Percentiles rank a stretch among this genome's conserved stretches.
phyloP scores from a whole-genome alignment of 2,113 vertebrate species.

The Arvicanthis niloticus region DNA sequence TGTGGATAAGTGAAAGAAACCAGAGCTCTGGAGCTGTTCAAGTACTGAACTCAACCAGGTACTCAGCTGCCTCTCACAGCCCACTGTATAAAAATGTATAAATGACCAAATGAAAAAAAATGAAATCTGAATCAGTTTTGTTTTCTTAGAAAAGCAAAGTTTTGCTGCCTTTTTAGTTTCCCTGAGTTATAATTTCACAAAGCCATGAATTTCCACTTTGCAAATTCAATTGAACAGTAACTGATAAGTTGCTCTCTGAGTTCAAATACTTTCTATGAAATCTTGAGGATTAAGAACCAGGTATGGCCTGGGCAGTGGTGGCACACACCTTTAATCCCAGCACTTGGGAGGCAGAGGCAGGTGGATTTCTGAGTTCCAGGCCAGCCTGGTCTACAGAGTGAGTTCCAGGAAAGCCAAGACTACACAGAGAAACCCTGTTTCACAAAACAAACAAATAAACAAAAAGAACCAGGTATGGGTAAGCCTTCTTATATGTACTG shows the following conservation, averaged over 20 bases:
- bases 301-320: neutral
- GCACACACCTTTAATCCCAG: too few species aligned
- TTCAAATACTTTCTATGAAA: neutral
- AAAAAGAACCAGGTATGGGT: neutral
- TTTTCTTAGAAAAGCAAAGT: neutral
- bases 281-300: slow-evolving; percentile 11
- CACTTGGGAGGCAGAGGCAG: too few species aligned
- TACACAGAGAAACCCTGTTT: too few species aligned
- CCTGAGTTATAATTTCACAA: slow-evolving; percentile 16
- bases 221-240: slow-evolving; percentile 45
- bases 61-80: too few species aligned
- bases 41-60: too few species aligned
- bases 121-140: neutral
- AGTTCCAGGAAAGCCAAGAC: too few species aligned
- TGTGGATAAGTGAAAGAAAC: too few species aligned
- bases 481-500: too few species aligned
- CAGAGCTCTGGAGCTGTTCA: too few species aligned
- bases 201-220: neutral
- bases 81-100: slow-evolving; percentile 1
- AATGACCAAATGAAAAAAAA: slow-evolving; percentile 18
- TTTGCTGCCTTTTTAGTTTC: neutral
- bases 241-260: neutral
- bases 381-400: too few species aligned
- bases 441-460: too few species aligned
- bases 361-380: too few species aligned